Base-by-base conservation (phyloP, 2,113 vertebrate species). In the Hirundichthys speculiger region DNA sequence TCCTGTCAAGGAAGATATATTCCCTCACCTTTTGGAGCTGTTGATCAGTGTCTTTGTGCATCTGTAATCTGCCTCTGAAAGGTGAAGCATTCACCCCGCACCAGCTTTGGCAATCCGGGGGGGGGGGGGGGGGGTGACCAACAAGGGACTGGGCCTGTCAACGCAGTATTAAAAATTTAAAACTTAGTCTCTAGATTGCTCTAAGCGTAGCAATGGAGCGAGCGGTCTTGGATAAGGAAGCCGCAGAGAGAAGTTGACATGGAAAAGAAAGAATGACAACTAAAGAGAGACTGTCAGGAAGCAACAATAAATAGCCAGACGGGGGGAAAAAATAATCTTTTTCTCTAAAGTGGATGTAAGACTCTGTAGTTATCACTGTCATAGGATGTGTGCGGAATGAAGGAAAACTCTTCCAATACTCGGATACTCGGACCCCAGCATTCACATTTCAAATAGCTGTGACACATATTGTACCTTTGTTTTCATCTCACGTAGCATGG, bases 131-230 rank as follows among this genome's bases (percentile, higher is more conserved):
- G 10, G 16, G 70, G 64, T 68, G 61, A 57, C 73, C 76, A 62
- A 38, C 56, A 59, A 38, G 72, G 75, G 80, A 77, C 56, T 6
- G n/a, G 51, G 22, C 67, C 65, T 80, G 79, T 85, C 82, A 66
- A 63, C 45, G 55, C n/a, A 14, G 40, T 80, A 86, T 89, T 86
- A 89, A 86, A 86, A 69, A 86, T 90, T 86, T 71, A 85, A 79
- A 83, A 82, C 53, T 56, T 12, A 0, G 55, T 30, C 67, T 73
- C 75, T 50, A 67, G 64, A 79, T 84, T 67, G 63, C 73, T 80
- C 4, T 25, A 66, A 57, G 75, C 65, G 61, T 69, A 69, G 76
- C 51, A 73, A 77, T 66, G 46, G 75, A 84, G 73, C 50, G 49
- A 39, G 53, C 25, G 25, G 65, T 41, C 58, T 51, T 38, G 27